These are phyloP conservation scores for Gryllus longicercus DNA, from an alignment of 2,888 invertebrate genomes.

Conservation along the genomic window DNA sequence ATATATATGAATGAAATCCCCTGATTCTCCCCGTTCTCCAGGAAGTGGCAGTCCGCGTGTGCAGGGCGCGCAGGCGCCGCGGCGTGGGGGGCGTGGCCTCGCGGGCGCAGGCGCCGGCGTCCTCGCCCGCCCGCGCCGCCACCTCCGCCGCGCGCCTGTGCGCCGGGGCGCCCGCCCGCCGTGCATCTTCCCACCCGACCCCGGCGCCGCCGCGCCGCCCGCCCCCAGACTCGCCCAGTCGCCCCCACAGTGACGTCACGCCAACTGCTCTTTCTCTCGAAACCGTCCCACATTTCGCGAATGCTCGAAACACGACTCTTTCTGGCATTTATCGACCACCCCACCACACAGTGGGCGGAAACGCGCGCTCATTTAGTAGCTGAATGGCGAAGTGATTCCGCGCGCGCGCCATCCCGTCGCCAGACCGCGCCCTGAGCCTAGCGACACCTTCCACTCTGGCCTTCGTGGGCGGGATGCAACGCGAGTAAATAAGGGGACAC, in stretches of 20 bases:
- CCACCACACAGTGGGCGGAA: not conserved
- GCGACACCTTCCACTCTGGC: too few species aligned
- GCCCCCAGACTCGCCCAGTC: not conserved
- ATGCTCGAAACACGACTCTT: constrained; percentile 2
- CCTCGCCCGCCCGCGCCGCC: not conserved
- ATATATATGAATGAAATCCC: too few species aligned
- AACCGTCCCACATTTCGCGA: not conserved
- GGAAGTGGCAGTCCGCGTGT: not conserved
- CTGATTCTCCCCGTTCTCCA: too few species aligned
- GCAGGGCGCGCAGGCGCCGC: not conserved
- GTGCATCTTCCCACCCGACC: not conserved
- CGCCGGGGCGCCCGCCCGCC: not conserved
- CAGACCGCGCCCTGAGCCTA: too few species aligned
- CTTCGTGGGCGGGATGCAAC: too few species aligned
- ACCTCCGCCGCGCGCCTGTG: not conserved
- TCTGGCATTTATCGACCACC: not conserved
- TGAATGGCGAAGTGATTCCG: too few species aligned
- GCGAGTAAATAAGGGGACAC: too few species aligned
- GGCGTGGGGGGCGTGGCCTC: not conserved
- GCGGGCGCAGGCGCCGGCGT: not conserved
- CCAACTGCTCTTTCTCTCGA: not conserved
- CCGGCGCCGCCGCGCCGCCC: not conserved
- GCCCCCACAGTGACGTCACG: constrained; percentile 10
- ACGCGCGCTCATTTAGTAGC: not conserved
- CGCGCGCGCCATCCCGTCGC: too few species aligned